Evolutionary conservation across 2,888 invertebrate species (phyloP).

Genomic region (Neocrepidodera transversa): DNA sequence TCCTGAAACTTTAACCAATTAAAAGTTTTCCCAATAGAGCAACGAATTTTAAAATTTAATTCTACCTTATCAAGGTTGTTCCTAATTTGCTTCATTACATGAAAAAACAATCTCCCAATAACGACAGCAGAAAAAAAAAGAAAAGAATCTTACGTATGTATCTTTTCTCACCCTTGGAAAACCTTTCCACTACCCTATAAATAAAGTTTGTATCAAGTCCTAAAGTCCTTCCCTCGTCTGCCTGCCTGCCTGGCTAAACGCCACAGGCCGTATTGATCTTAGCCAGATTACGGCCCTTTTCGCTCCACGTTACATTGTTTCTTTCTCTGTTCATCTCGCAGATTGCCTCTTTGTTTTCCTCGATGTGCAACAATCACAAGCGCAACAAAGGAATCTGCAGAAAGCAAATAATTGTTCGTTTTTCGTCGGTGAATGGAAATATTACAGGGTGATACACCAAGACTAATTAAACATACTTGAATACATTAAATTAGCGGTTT

Average conservation of each 20-base stretch:
- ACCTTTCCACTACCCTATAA: conserved; percentile 36
- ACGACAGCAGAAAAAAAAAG: no score
- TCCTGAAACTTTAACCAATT: no score
- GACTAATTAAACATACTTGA: no score
- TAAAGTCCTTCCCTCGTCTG: conserved; percentile 53
- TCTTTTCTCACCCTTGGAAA: not conserved
- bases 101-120: no score
- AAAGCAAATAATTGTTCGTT: conserved; percentile 28
- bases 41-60: no score
- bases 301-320: conserved; percentile 52
- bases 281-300: conserved; percentile 57
- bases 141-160: not conserved
- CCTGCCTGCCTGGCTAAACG: conserved; percentile 56
- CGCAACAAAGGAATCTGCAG: conserved; percentile 27
- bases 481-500: no score
- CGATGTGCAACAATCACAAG: conserved; percentile 24
- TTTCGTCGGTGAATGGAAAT: conserved; percentile 11
- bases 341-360: conserved; percentile 30
- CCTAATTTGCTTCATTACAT: no score
- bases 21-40: no score
- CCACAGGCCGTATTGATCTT: conserved; percentile 61
- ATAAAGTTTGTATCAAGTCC: conserved; percentile 57
- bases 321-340: conserved; percentile 44
- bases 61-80: no score
- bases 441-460: conserved; percentile 2